Base-by-base conservation (phyloP, 2,888 invertebrate species). In the Cyaniris semiargus region DNA sequence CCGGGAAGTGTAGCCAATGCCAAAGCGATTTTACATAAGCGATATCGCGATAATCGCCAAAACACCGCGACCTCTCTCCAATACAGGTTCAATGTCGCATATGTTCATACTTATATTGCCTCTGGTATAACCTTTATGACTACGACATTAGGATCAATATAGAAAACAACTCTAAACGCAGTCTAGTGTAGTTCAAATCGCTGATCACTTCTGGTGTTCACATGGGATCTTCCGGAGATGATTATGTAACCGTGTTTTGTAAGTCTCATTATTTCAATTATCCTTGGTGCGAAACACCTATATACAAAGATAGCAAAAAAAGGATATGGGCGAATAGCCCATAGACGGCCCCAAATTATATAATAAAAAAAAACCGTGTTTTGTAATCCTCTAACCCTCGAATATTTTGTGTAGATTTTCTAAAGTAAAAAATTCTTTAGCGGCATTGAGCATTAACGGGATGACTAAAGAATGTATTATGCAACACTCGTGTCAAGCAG, bases 71-170 rank as follows among this genome's bases (percentile, higher is more conserved):
- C 71, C 71, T 71, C 71, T 38, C 21, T 21, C 21, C 13, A 71
- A 71, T 71, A 38, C 71, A 71, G 71, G 71, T 71, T 71, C 71
- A 71, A 71, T 71, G 71, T n/a, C 71, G 38, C 34, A 38, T 70
- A 10, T 13, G 3, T 15, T 3, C 23, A 60, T 10, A 21, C 31
- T 70, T 27, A 23, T 15, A 70, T 15, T 27, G 5, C 70, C 15
- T 70, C 70, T 70, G 70, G 1, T 27, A 23, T 31, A 18, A 1
- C 31, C 15, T 70, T 10, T 27, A 31, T 27, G 15, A 3, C 18
- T 5, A 4, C 0, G 18, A 53, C 5, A 18, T 53, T 13, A 53
- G 53, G 53, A 18, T 18, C 18, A 53, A 18, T 53, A 53, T 53
- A 3, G 53, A 18, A 53, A 5, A 0, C 18, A 1, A 0, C 53